A percentile compares a stretch with the other conserved stretches of the same genome.
phyloP scores from a whole-genome alignment of 2,888 invertebrate genomes.

The Tupiocoris notatus region DNA sequence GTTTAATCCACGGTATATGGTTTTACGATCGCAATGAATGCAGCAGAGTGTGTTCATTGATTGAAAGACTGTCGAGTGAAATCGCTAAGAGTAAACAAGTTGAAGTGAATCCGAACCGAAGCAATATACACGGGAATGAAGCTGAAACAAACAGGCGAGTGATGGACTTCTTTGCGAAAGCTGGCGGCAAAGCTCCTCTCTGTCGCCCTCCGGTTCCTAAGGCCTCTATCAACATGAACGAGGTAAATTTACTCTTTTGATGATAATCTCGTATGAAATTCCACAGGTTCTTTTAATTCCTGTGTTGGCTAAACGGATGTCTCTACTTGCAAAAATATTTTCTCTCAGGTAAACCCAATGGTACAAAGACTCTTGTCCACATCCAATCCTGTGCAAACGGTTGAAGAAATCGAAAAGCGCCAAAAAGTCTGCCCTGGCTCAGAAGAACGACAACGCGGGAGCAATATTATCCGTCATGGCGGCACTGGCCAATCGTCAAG shows the following conservation, averaged over 20 bases:
- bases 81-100: conserved; percentile 52
- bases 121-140: not conserved
- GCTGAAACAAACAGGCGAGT: conserved; percentile 61
- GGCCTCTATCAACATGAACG: conserved; percentile 43
- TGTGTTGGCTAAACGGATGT: too few species aligned
- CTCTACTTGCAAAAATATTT: too few species aligned
- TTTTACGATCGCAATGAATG: conserved; percentile 92
- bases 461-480: not conserved
- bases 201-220: conserved; percentile 44
- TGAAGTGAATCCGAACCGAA: not conserved
- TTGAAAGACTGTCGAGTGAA: conserved; percentile 70
- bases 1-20: conserved; percentile 88
- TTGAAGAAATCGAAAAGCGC: conserved; percentile 86
- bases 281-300: too few species aligned
- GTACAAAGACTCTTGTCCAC: conserved; percentile 73
- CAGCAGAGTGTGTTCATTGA: conserved; percentile 71
- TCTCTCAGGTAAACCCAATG: conserved; percentile 56
- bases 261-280: too few species aligned
- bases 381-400: conserved; percentile 67
- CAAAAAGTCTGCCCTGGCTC: conserved; percentile 63
- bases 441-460: not conserved
- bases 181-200: conserved; percentile 56
- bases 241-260: too few species aligned
- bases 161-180: conserved; percentile 83
- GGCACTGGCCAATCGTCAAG: not conserved